A percentile compares a stretch with the other conserved stretches of the same genome.
Evolutionary conservation across 1,140 invertebrate species (phyloP).

Genomic region (Lineus longissimus): DNA sequence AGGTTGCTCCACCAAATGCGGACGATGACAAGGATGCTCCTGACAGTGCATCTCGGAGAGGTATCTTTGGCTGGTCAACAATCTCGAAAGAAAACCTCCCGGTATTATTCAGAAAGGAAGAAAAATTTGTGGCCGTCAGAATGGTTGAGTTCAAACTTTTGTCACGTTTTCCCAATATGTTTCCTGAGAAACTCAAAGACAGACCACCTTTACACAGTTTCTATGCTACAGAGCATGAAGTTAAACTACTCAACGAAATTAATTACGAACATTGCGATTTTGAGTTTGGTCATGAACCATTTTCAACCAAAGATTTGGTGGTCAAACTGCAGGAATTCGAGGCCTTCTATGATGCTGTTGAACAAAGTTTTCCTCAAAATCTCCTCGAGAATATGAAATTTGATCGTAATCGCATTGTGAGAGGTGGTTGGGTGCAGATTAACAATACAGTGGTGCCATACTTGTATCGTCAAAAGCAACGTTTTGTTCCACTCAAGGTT

Average conservation of each 20-base stretch:
- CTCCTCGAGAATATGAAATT: slow-evolving; percentile 70
- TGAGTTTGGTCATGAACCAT: slow-evolving; percentile 83
- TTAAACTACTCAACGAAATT: slow-evolving; percentile 86
- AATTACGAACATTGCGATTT: slow-evolving; percentile 87
- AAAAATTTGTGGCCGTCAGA: slow-evolving; percentile 84
- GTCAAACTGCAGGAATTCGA: slow-evolving; percentile 80
- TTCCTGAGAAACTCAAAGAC: slow-evolving; percentile 44
- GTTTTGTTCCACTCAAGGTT: slow-evolving; percentile 82
- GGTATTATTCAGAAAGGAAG: slow-evolving; percentile 75
- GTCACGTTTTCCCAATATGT: slow-evolving; percentile 59
- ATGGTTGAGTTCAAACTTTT: slow-evolving; percentile 73
- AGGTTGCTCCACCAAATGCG: too few species aligned
- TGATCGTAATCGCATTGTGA: slow-evolving; percentile 62
- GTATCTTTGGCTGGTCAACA: slow-evolving; percentile 83
- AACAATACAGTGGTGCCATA: slow-evolving; percentile 93
- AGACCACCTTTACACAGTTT: slow-evolving; percentile 70
- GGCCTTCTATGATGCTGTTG: slow-evolving; percentile 73
- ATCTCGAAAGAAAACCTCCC: slow-evolving; percentile 82
- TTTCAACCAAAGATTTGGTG: slow-evolving; percentile 83
- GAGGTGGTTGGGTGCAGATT: slow-evolving; percentile 89
- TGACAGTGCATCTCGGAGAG: slow-evolving; percentile 57
- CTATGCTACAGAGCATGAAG: slow-evolving; percentile 87
- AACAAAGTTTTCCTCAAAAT: slow-evolving; percentile 70
- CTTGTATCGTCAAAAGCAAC: slow-evolving; percentile 66
- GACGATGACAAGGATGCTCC: too few species aligned